Base-by-base conservation (phyloP, 2,113 vertebrate genomes). In the Actinemys pallida region DNA sequence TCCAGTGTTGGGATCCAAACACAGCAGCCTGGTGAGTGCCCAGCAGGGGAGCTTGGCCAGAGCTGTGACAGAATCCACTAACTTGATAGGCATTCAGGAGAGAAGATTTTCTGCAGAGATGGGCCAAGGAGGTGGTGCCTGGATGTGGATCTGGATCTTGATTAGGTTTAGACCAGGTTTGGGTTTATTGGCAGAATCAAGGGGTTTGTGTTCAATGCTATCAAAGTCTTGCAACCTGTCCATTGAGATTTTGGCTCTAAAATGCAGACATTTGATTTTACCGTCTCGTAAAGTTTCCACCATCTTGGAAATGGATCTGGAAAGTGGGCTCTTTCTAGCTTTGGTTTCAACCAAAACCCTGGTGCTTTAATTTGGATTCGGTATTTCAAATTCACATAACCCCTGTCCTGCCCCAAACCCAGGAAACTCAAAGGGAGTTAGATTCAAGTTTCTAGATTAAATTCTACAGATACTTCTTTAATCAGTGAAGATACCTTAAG, bases 401-500 rank as follows among this genome's bases (percentile, higher is more conserved):
- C 56, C 75, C 49, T 65, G 8, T 50, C 2, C 4, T 84, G 49
- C 20, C 84, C 22, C 56, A 83, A 29, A 7, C 54, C 87, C 39
- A 76, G 72, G 39, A 75, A 75, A 45, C 45, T 45, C 72, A 76
- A 45, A 1, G 52, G 54, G 3, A 45, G 83, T 6, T 52, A 56
- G 16, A 39, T 86, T 10, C 22, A 84, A 86, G 20, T 27, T 6
- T 83, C 31, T 25, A 31, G 17, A 29, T 81, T 78, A 80, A 90
- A 52, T 0, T 4, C 52, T 79, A 14, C 0, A 9, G 1, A 39
- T 24, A 14, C 27, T 47, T 24, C 3, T 12, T 5, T 5, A 0
- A 0, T 65, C 49, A 27, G 45, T 20, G 27, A 75, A 62, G 54
- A 75, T 45, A 6, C 0, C 10, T 59, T 31, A n/a, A 6, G 54